These are phyloP conservation scores for Potamilus streckersoni DNA, from an alignment of 1,140 invertebrate genomes.

Conservation along the genomic window DNA sequence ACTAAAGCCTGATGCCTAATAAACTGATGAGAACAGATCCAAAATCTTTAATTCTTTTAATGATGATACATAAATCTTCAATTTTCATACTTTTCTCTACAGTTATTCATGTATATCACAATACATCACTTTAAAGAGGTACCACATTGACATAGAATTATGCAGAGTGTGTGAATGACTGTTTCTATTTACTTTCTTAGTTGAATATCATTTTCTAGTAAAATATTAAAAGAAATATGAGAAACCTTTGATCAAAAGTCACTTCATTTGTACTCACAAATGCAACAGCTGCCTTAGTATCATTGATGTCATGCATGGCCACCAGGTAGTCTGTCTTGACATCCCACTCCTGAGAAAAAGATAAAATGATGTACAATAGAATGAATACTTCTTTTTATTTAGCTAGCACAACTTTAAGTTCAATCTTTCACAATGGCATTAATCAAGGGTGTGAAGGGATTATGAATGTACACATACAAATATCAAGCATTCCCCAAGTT, in stretches of 20 bases:
- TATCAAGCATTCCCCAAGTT: neutral
- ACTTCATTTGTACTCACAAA: neutral
- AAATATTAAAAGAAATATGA: neutral
- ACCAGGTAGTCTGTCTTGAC: conserved; percentile 49
- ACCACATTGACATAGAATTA: neutral
- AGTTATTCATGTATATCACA: too few species aligned
- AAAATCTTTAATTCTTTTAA: too few species aligned
- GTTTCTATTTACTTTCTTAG: neutral
- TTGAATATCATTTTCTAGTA: neutral
- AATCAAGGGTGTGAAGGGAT: neutral
- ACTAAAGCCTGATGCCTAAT: too few species aligned
- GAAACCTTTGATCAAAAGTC: neutral
- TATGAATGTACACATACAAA: neutral
- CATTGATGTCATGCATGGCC: conserved; percentile 46
- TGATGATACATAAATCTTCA: too few species aligned
- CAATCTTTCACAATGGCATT: neutral
- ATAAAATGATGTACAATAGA: neutral
- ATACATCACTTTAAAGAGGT: neutral
- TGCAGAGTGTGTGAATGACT: neutral
- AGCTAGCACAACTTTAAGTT: neutral
- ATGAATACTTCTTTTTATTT: neutral
- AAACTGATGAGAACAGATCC: too few species aligned
- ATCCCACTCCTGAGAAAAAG: conserved; percentile 46
- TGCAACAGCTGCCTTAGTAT: conserved; percentile 35
- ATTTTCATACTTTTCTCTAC: too few species aligned